Conservation (phyloP, 2,113 vertebrate genomes). For the Pitta sordida region DNA sequence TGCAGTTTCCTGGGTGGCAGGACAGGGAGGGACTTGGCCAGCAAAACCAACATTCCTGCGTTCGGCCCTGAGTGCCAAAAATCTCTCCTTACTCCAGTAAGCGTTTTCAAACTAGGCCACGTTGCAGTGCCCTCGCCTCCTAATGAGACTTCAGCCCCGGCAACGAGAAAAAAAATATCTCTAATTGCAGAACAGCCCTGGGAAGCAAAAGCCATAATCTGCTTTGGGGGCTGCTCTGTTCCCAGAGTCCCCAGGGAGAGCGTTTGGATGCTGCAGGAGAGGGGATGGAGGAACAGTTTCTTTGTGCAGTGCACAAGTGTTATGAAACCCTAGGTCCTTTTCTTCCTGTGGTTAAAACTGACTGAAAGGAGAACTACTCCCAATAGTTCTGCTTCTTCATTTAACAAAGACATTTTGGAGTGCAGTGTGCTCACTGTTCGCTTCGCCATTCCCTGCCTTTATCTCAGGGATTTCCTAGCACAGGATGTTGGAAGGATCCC, state of each 20-base stretch:
- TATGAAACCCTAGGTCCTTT: not conserved
- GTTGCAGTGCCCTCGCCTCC: not conserved
- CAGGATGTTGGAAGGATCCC: not conserved
- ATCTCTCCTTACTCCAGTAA: not conserved
- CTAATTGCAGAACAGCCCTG: not conserved
- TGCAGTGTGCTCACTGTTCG: not conserved
- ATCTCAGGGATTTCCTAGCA: not conserved
- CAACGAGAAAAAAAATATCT: not conserved
- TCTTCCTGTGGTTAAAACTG: not conserved
- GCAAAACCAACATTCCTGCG: not conserved
- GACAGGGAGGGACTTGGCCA: not conserved
- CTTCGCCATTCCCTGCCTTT: not conserved
- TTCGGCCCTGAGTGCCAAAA: not conserved
- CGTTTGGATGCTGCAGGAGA: not conserved
- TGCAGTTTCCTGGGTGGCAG: not conserved
- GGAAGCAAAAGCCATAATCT: not conserved
- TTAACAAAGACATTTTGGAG: not conserved
- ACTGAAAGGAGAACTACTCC: not conserved
- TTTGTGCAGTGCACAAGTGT: accelerated
- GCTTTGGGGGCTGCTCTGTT: slow-evolving; percentile 2
- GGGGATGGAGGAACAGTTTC: not conserved
- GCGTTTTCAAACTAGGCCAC: not conserved
- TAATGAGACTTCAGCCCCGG: not conserved
- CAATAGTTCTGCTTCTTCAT: not conserved
- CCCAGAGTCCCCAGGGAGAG: accelerated